Evolutionary conservation across 2,888 invertebrate species (phyloP).

Genomic region (Synanthedon tipuliformis): DNA sequence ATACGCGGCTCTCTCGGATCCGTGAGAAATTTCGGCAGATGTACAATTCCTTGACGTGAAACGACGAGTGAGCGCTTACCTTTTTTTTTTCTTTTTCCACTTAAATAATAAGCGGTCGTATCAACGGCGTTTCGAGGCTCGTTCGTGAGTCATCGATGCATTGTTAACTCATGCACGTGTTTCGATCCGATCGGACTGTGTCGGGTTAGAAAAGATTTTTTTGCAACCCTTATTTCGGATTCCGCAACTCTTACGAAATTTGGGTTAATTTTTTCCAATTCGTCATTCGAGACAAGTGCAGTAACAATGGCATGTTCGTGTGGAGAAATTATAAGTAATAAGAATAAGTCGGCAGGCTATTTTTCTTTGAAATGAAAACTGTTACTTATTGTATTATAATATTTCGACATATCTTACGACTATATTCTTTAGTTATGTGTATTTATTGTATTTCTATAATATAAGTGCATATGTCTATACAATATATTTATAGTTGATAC

Average conservation of each 20-base stretch:
- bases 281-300: conserved; percentile 27
- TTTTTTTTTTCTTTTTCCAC: conserved; percentile 42
- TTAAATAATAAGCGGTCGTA: conserved; percentile 60
- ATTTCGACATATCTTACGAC: no score
- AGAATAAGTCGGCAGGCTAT: no score
- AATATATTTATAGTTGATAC: no score
- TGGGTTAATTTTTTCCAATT: conserved; percentile 47
- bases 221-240: conserved; percentile 66
- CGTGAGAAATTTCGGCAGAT: conserved; percentile 72
- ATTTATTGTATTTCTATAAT: no score
- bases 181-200: conserved; percentile 39
- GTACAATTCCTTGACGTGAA: conserved; percentile 67
- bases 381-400: no score
- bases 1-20: conserved; percentile 35
- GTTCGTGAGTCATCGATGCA: conserved; percentile 59
- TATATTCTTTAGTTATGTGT: no score
- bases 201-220: conserved; percentile 65
- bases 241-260: conserved; percentile 69
- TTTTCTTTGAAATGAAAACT: no score
- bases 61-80: conserved; percentile 62
- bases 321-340: not conserved
- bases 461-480: no score
- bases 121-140: conserved; percentile 40
- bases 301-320: conserved; percentile 15
- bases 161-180: conserved; percentile 64